Conservation (phyloP, 2,797 vertebrate genomes). For the Propithecus perrieri region DNA sequence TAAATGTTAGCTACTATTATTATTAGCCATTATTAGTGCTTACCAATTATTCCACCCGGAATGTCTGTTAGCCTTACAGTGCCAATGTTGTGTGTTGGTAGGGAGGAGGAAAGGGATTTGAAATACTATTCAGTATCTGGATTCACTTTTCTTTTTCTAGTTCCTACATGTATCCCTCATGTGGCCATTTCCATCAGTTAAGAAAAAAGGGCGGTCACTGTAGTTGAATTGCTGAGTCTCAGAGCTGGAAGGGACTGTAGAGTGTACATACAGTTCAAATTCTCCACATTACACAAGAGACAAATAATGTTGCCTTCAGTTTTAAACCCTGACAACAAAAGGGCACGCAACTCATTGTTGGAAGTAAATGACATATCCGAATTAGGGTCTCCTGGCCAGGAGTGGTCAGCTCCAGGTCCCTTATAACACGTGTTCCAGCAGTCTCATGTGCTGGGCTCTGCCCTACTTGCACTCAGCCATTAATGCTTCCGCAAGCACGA, state of each 20-base stretch:
- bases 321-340: neutral
- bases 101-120: neutral
- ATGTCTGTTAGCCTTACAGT: neutral
- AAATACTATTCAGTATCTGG: neutral
- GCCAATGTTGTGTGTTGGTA: neutral
- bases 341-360: neutral
- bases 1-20: neutral
- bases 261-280: neutral
- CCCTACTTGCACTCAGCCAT: neutral
- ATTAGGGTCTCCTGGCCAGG: neutral
- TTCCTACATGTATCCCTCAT: neutral
- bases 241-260: neutral
- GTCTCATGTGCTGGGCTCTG: neutral
- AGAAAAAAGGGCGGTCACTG: neutral
- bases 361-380: neutral
- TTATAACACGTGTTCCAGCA: neutral
- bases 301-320: neutral
- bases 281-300: neutral
- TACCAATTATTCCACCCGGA: neutral
- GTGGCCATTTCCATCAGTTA: neutral
- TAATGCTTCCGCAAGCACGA: accelerated
- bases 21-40: neutral
- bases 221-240: neutral
- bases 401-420: neutral
- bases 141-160: neutral